These are phyloP conservation scores for Brachyhypopomus occidentalis DNA, from an alignment of 2,113 vertebrate genomes.

Conservation along the genomic window DNA sequence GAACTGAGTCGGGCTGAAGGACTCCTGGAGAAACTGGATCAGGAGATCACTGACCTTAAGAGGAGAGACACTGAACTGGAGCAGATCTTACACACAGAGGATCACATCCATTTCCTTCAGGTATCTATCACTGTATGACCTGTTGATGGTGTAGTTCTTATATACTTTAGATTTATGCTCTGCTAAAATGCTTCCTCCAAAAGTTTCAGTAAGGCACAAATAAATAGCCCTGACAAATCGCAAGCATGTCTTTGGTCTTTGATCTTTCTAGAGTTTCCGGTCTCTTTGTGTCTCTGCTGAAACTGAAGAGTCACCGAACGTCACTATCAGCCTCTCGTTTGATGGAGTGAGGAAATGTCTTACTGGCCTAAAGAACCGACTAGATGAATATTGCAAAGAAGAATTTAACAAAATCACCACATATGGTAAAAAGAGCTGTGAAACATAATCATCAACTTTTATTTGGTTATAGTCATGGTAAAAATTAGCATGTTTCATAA, in stretches of 20 bases:
- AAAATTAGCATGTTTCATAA: background rate
- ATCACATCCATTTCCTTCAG: background rate
- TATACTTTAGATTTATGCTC: too few relatives aligned
- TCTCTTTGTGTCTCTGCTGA: background rate
- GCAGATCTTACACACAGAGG: constrained; percentile 42
- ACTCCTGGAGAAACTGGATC: background rate
- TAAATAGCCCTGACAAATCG: background rate
- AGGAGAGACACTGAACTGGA: constrained; percentile 33
- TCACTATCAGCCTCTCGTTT: background rate
- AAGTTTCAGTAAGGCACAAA: background rate
- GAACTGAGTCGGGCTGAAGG: background rate
- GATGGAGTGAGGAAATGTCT: constrained; percentile 13
- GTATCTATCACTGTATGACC: background rate
- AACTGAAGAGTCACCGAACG: background rate
- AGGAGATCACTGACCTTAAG: constrained; percentile 41
- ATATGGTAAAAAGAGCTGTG: constrained; percentile 12
- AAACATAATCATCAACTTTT: background rate
- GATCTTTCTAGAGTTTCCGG: constrained; percentile 9
- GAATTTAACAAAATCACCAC: background rate
- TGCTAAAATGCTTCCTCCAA: background rate
- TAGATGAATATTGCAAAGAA: background rate
- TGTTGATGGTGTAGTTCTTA: background rate
- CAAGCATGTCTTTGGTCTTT: background rate
- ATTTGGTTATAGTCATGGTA: background rate
- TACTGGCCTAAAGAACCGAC: background rate